Evolutionary conservation across 53 echinoderm and acorn worm genomes (phyloP).

Genomic region (Astropecten irregularis): DNA sequence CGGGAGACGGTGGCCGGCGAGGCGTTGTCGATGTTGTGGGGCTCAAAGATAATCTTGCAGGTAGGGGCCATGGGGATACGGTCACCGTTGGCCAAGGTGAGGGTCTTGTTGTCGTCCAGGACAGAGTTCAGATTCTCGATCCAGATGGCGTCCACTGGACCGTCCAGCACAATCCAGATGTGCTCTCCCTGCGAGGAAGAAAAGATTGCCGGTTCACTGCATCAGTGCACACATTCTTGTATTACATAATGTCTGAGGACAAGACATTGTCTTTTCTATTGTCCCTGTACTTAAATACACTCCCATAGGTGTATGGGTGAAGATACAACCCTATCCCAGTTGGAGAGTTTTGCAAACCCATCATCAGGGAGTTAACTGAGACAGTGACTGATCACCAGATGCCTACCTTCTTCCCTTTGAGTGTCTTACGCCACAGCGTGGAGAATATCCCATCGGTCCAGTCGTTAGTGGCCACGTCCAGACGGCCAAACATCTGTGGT

Average conservation of each 20-base stretch:
- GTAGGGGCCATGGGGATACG: conserved; percentile 98
- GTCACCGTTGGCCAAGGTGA: conserved; percentile 97
- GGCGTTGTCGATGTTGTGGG: conserved; percentile 99
- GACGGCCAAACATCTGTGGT: conserved; percentile 99
- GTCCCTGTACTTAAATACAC: too few relatives aligned
- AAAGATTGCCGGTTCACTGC: not conserved
- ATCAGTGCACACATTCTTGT: too few relatives aligned
- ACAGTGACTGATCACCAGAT: not conserved
- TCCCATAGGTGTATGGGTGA: too few relatives aligned
- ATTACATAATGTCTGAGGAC: too few relatives aligned
- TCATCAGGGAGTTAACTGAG: too few relatives aligned
- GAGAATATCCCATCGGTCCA: conserved; percentile 99
- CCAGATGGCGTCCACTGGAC: conserved; percentile 98
- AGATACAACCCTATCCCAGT: too few relatives aligned
- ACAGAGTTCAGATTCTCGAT: conserved; percentile 99
- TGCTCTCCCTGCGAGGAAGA: conserved; percentile 79
- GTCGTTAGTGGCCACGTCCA: conserved; percentile 98
- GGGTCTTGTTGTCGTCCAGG: conserved; percentile 96
- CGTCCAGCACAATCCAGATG: conserved; percentile 98
- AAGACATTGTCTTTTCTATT: too few relatives aligned
- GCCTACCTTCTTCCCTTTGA: conserved; percentile 96
- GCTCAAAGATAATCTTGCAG: conserved; percentile 97
- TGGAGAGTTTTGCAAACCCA: too few relatives aligned
- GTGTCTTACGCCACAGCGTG: conserved; percentile 97
- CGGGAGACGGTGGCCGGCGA: conserved; percentile 97